These are phyloP conservation scores for Girardinichthys multiradiatus DNA, from an alignment of 2,113 vertebrate species.

Conservation along the genomic window DNA sequence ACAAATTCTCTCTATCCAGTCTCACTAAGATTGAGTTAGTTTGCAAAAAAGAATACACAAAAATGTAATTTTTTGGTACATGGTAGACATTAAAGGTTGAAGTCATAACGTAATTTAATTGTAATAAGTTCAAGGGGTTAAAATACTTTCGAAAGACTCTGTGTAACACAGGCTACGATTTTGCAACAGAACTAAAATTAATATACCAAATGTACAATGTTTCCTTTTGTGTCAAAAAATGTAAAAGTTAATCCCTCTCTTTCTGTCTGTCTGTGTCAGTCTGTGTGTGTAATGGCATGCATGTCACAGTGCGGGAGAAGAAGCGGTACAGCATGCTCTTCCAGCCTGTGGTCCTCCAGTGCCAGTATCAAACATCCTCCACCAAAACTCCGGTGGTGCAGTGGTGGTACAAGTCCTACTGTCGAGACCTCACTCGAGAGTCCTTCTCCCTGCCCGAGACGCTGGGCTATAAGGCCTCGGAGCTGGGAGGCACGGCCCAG, in stretches of 20 bases:
- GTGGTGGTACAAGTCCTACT: constrained; percentile 99
- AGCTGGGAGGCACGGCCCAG: constrained; percentile 86
- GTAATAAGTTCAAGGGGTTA: too few species aligned
- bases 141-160: too few species aligned
- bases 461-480: constrained; percentile 76
- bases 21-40: too few species aligned
- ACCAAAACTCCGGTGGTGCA: constrained; percentile 89
- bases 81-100: too few species aligned
- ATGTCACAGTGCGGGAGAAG: constrained; percentile 88
- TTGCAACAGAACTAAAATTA: neutral
- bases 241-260: neutral
- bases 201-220: neutral
- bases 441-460: constrained; percentile 81
- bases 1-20: too few species aligned
- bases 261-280: constrained; percentile 54
- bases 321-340: constrained; percentile 93
- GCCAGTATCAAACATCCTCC: constrained; percentile 92
- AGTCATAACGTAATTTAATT: too few species aligned
- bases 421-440: constrained; percentile 89
- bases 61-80: too few species aligned
- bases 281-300: constrained; percentile 82
- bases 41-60: too few species aligned
- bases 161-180: too few species aligned
- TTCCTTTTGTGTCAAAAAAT: neutral
- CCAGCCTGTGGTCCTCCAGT: constrained; percentile 91